Base-by-base conservation (phyloP, 1,140 invertebrate genomes). In the Ceratina calcarata region DNA sequence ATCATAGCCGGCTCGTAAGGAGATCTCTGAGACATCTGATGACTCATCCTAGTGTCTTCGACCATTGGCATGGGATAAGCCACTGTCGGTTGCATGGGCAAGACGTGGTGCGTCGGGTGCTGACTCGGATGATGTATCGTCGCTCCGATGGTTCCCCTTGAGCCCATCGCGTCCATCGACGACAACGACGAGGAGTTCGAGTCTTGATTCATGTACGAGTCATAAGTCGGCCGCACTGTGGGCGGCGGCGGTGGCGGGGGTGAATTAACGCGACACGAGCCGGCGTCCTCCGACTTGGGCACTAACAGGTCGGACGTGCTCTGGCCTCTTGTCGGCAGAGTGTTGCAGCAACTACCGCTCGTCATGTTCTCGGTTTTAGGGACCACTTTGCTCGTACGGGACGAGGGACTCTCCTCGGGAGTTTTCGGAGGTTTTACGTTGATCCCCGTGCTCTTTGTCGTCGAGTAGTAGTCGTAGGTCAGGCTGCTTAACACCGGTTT, bases 111-210 rank as follows among this genome's bases (percentile, higher is more conserved):
- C 12, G 89, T 84, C 16, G 92, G 85, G 68, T 92, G 92, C 37
- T 93, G 92, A 12, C 87, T 89, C 0, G 91, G 90, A 62, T 93
- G 92, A 81, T 93, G 92, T 73, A 93, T 91, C 27, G 91, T 90
- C 3, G 89, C 84, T 2, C 89, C 88, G 71, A 93, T 93, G 85
- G 86, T 92, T 84, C 45, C 88, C 45, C 94, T 90, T 1, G 93
- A 93, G 4, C 92, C 93, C 92, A 95, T 94, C 73, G 95, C 94
- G 87, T 96, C 96, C 95, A 96, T 95, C 85, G 94, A 95, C 20
- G 96, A 96, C 90, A 95, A 93, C 27, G 95, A 95, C 6, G 95
- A 95, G 12, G 96, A 96, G 91, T 96, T 96, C 0, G 95, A 95
- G 84, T 95, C 95, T 88, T 95, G 95, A 84, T 94, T 95, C 69